Evolutionary conservation across 2,113 vertebrate species (phyloP).

Genomic region (Rhegmatorhina hoffmannsi): DNA sequence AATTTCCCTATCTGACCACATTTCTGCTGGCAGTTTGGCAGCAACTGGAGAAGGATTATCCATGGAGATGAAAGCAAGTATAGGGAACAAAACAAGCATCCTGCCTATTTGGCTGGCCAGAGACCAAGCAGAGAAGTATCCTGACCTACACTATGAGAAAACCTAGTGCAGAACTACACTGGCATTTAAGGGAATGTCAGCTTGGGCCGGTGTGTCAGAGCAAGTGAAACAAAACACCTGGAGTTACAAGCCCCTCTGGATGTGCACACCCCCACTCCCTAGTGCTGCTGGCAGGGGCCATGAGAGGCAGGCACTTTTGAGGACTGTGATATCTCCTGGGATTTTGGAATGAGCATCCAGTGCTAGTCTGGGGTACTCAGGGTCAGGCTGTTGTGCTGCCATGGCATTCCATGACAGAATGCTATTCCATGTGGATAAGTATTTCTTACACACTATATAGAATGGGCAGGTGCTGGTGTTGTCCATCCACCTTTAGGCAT

Average conservation of each 20-base stretch:
- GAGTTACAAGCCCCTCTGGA: background rate
- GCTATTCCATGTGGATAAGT: background rate
- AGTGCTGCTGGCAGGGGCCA: background rate
- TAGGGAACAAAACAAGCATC: background rate
- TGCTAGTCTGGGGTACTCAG: background rate
- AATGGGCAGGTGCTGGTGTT: background rate
- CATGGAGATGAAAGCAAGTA: background rate
- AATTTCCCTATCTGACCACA: background rate
- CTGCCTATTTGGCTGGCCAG: background rate
- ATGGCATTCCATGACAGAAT: fast-evolving
- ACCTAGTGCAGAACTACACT: background rate
- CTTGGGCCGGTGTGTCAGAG: background rate
- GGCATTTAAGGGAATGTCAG: background rate
- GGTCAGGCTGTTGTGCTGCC: background rate
- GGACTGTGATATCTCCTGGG: background rate
- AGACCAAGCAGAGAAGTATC: background rate
- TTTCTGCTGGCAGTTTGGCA: background rate
- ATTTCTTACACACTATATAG: background rate
- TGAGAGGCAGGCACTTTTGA: background rate
- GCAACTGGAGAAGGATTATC: background rate
- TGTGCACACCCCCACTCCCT: background rate
- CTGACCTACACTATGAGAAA: background rate
- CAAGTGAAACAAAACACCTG: background rate
- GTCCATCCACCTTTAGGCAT: background rate
- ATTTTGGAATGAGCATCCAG: background rate